A percentile compares a stretch with the other conserved stretches of the same genome.
These are phyloP conservation scores for Druceiella hillmani DNA, from an alignment of 2,888 invertebrate species.

Conservation along the genomic window DNA sequence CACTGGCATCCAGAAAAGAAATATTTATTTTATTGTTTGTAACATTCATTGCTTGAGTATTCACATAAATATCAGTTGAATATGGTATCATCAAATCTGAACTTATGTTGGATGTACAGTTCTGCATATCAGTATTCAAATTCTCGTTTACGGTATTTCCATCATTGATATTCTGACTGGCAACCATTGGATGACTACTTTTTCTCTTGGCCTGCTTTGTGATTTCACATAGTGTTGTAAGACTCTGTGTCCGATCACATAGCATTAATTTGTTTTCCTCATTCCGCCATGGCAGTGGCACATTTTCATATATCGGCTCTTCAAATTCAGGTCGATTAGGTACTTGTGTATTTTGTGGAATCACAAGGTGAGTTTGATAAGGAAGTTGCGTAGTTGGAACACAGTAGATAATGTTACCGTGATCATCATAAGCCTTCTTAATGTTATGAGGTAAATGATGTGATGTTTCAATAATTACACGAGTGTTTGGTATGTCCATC, in stretches of 20 bases:
- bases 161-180: slow-evolving; percentile 31
- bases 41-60: slow-evolving; percentile 45
- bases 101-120: slow-evolving; percentile 25
- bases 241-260: slow-evolving; percentile 58
- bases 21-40: too few relatives aligned
- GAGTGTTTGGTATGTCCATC: slow-evolving; percentile 41
- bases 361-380: slow-evolving; percentile 44
- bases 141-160: slow-evolving; percentile 27
- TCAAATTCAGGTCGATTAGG: slow-evolving; percentile 39
- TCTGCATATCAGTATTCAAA: slow-evolving; percentile 23
- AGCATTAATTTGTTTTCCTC: slow-evolving; percentile 30
- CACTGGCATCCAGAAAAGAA: slow-evolving; percentile 40
- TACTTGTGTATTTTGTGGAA: slow-evolving; percentile 44
- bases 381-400: slow-evolving; percentile 50
- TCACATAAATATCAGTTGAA: slow-evolving; percentile 39
- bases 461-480: slow-evolving; percentile 51
- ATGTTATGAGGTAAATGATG: slow-evolving; percentile 55
- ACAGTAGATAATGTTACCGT: slow-evolving; percentile 59
- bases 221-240: slow-evolving; percentile 66
- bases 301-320: slow-evolving; percentile 80
- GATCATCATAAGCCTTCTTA: slow-evolving; percentile 57
- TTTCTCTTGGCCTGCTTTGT: slow-evolving; percentile 42
- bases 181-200: slow-evolving; percentile 32
- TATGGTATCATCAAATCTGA: too few relatives aligned
- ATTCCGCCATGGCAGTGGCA: slow-evolving; percentile 63